Evolutionary conservation across 2,113 vertebrate species (phyloP).

Genomic region (Psophia crepitans): DNA sequence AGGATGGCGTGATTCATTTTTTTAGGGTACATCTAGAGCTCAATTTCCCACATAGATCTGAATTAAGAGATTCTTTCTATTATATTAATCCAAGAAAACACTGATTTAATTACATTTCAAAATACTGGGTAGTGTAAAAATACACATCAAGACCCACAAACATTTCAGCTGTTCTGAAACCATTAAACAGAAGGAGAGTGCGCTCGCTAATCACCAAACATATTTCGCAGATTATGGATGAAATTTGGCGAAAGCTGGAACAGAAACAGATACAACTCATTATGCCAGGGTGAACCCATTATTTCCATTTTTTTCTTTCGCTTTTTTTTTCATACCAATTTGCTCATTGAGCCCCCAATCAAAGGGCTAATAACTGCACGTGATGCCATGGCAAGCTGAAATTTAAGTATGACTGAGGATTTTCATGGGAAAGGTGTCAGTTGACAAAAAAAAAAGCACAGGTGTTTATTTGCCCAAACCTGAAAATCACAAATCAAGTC

Average conservation of each 20-base stretch:
- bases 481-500: neutral
- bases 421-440: neutral
- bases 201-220: conserved; percentile 23
- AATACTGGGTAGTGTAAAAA: neutral
- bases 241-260: conserved; percentile 26
- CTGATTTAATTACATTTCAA: neutral
- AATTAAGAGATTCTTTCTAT: neutral
- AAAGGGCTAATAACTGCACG: neutral
- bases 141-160: neutral
- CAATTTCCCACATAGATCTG: neutral
- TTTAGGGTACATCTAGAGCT: neutral
- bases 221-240: conserved; percentile 43
- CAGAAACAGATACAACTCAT: neutral
- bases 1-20: neutral
- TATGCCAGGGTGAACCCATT: neutral
- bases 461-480: neutral
- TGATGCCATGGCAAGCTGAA: neutral
- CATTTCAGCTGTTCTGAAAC: neutral
- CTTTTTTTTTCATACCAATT: neutral
- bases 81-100: neutral
- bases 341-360: neutral
- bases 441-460: neutral
- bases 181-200: neutral
- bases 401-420: neutral
- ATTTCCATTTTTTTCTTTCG: neutral